Base-by-base conservation (phyloP, 2,888 invertebrate species). In the Peribatodes rhomboidaria region DNA sequence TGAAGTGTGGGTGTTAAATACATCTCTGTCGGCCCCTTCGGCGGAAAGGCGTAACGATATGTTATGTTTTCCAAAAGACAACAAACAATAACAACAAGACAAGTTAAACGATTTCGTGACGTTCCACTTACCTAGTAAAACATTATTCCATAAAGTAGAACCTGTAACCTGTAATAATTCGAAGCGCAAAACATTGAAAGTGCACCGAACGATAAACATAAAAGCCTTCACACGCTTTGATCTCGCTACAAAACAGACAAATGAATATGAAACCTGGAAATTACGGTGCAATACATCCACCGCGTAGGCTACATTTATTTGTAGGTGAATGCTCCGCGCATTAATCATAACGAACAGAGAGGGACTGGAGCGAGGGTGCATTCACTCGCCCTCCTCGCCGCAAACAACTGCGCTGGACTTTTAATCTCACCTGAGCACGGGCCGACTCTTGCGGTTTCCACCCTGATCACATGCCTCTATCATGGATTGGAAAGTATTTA, bases 361-460 rank as follows among this genome's bases (percentile, higher is more conserved):
- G 54, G 1, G 41, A 20, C 39, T 54, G 41, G 55, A 44, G 64
- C 42, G 81, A 82, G 85, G 84, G 83, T 85, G 86, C 82, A 85
- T 85, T 81, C 83, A 78, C 49, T 78, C 71, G 73, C 68, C 68
- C 27, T 27, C 71, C 74, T 76, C 73, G 69, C 88, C 85, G 83
- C 87, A 85, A 88, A 89, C 88, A 86, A 88, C 84, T 88, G 88
- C 81, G 76, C 78, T 76, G 84, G 87, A 86, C 85, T 91, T 91
- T 91, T 91, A 90, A 90, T 90, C 86, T 87, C 79, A 86, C 87
- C 85, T 85, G 84, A 80, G 81, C 78, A 76, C 76, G 74, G 77
- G 78, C 75, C 75, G 69, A 77, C 76, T 61, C 73, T 75, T 80
- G 85, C 71, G 84, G 84, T 80, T 77, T 65, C 73, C 61, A 65